These are phyloP conservation scores for Eupeodes luniger DNA, from an alignment of 2,888 invertebrate genomes.

Conservation along the genomic window DNA sequence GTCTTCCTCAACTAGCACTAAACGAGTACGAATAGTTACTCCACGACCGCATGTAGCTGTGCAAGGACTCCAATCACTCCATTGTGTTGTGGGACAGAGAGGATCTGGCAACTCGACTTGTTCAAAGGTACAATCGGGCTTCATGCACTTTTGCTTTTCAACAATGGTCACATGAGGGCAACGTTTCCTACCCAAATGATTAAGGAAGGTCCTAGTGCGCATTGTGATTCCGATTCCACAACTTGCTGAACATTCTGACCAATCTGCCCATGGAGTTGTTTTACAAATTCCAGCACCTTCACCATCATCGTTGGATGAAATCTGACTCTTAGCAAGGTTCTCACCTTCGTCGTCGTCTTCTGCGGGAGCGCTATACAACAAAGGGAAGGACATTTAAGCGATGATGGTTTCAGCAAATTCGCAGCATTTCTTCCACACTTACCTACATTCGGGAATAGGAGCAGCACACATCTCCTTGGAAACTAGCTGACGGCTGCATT, in stretches of 20 bases:
- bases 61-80: slow-evolving; percentile 97
- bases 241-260: slow-evolving; percentile 92
- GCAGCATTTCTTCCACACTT: slow-evolving; percentile 79
- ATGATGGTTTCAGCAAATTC: not conserved
- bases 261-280: slow-evolving; percentile 82
- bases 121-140: slow-evolving; percentile 87
- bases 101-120: slow-evolving; percentile 85
- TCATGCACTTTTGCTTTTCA: slow-evolving; percentile 91
- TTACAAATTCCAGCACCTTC: slow-evolving; percentile 83
- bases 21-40: slow-evolving; percentile 89
- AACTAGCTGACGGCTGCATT: slow-evolving; percentile 90
- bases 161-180: slow-evolving; percentile 91
- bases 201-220: slow-evolving; percentile 89
- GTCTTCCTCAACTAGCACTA: slow-evolving; percentile 88
- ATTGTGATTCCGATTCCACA: slow-evolving; percentile 93
- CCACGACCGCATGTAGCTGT: slow-evolving; percentile 94
- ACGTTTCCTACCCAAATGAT: slow-evolving; percentile 91
- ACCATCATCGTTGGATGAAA: slow-evolving; percentile 81
- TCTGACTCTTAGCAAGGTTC: slow-evolving; percentile 81
- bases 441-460: slow-evolving; percentile 90
- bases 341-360: slow-evolving; percentile 83
- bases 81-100: slow-evolving; percentile 91
- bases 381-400: not conserved
- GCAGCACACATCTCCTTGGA: slow-evolving; percentile 97
- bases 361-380: slow-evolving; percentile 45